phyloP scores from a whole-genome alignment of 2,797 vertebrate species.

The Melanotaenia boesemani region DNA sequence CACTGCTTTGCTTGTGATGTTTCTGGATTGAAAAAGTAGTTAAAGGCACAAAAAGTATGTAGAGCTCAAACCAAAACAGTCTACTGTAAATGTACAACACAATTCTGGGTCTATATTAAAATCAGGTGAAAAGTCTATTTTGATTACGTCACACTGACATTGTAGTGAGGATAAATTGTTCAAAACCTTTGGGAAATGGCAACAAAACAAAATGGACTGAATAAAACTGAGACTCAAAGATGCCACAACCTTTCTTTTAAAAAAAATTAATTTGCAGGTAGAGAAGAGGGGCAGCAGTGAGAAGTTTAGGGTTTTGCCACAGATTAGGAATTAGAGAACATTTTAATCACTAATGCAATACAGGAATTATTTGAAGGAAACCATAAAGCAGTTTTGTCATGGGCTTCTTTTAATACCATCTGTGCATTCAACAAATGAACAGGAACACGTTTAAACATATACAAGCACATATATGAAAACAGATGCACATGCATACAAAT shows the following conservation, averaged over 20 bases:
- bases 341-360: constrained; percentile 21
- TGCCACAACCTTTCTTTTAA: constrained; percentile 8
- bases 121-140: constrained; percentile 8
- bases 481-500: constrained; percentile 6
- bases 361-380: constrained; percentile 35
- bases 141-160: constrained; percentile 25
- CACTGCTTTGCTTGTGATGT: constrained; percentile 37
- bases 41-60: constrained; percentile 3
- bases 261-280: constrained; percentile 17
- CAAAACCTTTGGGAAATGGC: constrained; percentile 30
- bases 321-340: constrained; percentile 30
- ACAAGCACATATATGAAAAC: background rate
- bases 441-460: constrained; percentile 23
- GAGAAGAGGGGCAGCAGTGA: constrained; percentile 7
- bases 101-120: constrained; percentile 13
- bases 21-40: constrained; percentile 30
- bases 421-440: background rate
- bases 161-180: constrained; percentile 13
- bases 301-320: constrained; percentile 12
- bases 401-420: constrained; percentile 25
- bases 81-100: constrained; percentile 1
- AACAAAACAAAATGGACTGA: constrained; percentile 14
- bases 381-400: constrained; percentile 21
- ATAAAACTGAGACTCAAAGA: constrained; percentile 21
- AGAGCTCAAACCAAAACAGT: constrained; percentile 9